A percentile compares a stretch with the other conserved stretches of the same genome.
Conservation (phyloP, 2,888 invertebrate species). For the Ennomos erosarius region DNA sequence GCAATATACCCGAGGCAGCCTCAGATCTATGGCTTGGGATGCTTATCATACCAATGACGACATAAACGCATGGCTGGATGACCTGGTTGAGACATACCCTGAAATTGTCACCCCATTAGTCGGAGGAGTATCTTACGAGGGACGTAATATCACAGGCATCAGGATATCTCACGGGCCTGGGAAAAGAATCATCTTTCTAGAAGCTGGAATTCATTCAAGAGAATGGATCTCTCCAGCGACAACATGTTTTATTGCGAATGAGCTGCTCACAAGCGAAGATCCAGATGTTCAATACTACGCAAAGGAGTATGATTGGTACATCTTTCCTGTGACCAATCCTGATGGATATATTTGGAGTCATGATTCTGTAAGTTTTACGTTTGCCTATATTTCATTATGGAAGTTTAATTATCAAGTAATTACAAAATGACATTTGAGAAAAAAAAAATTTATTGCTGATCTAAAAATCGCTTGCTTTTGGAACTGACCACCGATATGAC, state of each 20-base stretch:
- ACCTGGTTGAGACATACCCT: constrained; percentile 73
- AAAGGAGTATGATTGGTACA: constrained; percentile 89
- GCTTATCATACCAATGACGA: constrained; percentile 85
- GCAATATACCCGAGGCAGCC: constrained; percentile 45
- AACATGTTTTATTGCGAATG: constrained; percentile 88
- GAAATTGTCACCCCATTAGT: constrained; percentile 66
- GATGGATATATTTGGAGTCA: constrained; percentile 90
- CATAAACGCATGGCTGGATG: constrained; percentile 86
- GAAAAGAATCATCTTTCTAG: constrained; percentile 65
- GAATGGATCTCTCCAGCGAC: constrained; percentile 91
- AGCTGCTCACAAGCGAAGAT: constrained; percentile 86
- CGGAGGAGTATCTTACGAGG: constrained; percentile 74
- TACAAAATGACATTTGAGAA: no score
- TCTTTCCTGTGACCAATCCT: constrained; percentile 90
- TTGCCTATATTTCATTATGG: not conserved
- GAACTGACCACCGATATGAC: no score
- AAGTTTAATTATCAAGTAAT: no score
- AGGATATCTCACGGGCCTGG: constrained; percentile 63
- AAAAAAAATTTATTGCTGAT: no score
- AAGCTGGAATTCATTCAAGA: constrained; percentile 88
- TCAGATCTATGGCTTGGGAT: constrained; percentile 71
- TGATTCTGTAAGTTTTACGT: constrained; percentile 75
- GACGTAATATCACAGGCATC: constrained; percentile 72
- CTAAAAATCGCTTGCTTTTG: no score
- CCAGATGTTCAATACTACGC: constrained; percentile 81